Evolutionary conservation across 2,797 vertebrate genomes (phyloP), one percentile per base, ranked within the genome.

Genomic region (Vultur gryphus): DNA sequence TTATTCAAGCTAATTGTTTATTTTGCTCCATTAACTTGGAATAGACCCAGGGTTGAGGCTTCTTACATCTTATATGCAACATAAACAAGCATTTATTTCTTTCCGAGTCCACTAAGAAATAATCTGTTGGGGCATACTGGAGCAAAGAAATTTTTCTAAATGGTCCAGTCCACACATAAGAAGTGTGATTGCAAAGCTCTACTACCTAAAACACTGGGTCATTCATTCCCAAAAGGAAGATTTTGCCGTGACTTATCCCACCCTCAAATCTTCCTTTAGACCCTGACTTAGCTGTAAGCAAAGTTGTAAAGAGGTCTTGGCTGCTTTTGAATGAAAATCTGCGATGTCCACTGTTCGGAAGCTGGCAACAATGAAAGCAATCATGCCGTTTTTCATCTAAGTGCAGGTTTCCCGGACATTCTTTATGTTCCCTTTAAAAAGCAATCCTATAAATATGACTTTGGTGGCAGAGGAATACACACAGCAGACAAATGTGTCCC

Each of bases 391-490:
- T 94, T 95, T 95, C 91, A 78, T 95, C 84, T 70, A 49, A 85
- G 88, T 94, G 78, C 81, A 91, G 64, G 75, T 95, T 96, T 95
- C 83, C 86, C 0, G 44, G 90, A 66, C 73, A 48, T 96, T 95
- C 88, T 95, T 97, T 94, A 95, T 87, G 76, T 80, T 75, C 70
- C 37, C n/a, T 95, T 95, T 84, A 89, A 94, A 96, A 94, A 91
- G 37, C 44, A 94, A 67, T 93, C 92, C 91, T 96, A 95, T 96
- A 97, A 97, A 97, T 95, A 97, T 95, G 93, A 95, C 91, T 95
- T 91, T 48, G 55, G 84, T 95, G 93, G 75, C 93, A 95, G 75
- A 67, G 28, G 62, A 92, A 94, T 97, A 90, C 76, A 82, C 67
- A 66, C 24, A 80, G 43, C 64, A 94, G 94, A 95, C 84, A 96